Conservation (phyloP, 2,113 vertebrate species). For the Lathamus discolor region DNA sequence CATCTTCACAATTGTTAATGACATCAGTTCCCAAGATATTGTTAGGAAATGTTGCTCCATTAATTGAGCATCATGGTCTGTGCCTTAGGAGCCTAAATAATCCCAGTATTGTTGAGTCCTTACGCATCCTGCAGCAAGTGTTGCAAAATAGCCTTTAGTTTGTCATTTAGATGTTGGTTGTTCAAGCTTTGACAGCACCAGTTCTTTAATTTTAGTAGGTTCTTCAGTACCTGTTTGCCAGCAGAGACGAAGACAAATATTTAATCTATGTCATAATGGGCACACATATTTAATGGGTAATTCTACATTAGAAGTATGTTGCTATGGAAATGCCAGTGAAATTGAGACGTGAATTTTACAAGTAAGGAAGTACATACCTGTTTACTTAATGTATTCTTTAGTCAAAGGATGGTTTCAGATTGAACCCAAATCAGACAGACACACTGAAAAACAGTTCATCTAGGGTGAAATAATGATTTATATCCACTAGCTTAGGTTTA, state of each 20-base stretch:
- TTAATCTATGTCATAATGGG: not conserved
- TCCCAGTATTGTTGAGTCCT: not conserved
- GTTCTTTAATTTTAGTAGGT: not conserved
- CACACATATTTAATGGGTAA: not conserved
- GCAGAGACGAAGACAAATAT: not conserved
- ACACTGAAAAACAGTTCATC: not conserved
- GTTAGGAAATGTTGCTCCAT: not conserved
- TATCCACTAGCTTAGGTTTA: not conserved
- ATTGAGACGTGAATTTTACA: not conserved
- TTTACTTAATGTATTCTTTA: not conserved
- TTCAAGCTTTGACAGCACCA: not conserved
- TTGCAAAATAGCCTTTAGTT: not conserved
- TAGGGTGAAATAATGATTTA: not conserved
- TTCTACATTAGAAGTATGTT: not conserved
- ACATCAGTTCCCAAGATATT: not conserved
- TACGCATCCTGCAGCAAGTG: not conserved
- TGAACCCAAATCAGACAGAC: not conserved
- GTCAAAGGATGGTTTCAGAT: not conserved
- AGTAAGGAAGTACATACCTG: not conserved
- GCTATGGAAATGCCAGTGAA: not conserved
- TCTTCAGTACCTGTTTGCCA: not conserved
- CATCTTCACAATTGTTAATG: not conserved
- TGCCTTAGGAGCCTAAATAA: not conserved
- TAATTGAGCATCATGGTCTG: not conserved
- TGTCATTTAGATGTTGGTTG: not conserved